phyloP scores from a whole-genome alignment of 1,140 invertebrate species.

The Pseudomyrmex dendroicus region DNA sequence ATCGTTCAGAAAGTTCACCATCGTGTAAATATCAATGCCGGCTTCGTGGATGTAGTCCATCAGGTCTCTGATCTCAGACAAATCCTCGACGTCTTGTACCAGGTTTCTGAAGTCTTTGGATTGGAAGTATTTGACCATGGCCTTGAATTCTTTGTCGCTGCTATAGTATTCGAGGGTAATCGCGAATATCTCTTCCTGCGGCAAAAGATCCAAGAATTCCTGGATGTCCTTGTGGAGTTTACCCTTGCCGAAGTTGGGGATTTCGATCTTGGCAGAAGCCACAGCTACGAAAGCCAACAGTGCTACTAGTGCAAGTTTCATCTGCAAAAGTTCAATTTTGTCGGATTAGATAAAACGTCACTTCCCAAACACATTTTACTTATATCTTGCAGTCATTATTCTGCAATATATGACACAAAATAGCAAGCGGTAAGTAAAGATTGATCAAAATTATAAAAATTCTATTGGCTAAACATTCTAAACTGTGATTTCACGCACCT shows the following conservation, averaged over 20 bases:
- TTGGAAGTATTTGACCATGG: constrained; percentile 10
- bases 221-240: constrained; percentile 50
- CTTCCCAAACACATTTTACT: background rate
- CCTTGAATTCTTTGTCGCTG: constrained; percentile 56
- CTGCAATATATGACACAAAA: too few species aligned
- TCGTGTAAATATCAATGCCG: constrained; percentile 68
- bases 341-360: background rate
- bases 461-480: constrained; percentile 4
- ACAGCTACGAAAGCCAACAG: constrained; percentile 48
- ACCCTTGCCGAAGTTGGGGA: constrained; percentile 56
- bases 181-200: background rate
- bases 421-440: background rate
- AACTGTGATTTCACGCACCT: background rate
- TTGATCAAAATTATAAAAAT: background rate
- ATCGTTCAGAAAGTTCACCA: constrained; percentile 49
- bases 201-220: constrained; percentile 28
- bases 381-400: background rate
- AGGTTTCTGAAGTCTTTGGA: constrained; percentile 23
- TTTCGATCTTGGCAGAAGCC: background rate
- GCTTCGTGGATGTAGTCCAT: constrained; percentile 62
- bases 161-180: constrained; percentile 29
- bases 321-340: constrained; percentile 44
- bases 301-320: constrained; percentile 52
- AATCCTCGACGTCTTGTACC: constrained; percentile 42
- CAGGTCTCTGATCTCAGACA: constrained; percentile 54